These are phyloP conservation scores for Pollenia angustigena DNA, from an alignment of 2,888 invertebrate genomes.

Conservation along the genomic window DNA sequence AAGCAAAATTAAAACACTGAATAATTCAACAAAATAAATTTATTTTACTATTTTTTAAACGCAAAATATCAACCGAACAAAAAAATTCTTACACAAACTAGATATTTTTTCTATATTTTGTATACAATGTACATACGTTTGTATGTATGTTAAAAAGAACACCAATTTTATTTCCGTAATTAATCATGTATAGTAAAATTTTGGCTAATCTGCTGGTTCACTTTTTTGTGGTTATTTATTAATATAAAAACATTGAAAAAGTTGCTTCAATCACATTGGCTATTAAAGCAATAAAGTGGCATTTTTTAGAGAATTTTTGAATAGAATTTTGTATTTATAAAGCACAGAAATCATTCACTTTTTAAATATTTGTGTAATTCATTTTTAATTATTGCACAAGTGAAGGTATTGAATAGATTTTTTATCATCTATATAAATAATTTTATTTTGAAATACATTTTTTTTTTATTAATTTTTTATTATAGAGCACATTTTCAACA, in stretches of 20 bases:
- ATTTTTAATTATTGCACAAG: background rate
- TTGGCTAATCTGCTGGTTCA: background rate
- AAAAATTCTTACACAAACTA: background rate
- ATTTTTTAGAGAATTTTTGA: constrained; percentile 1
- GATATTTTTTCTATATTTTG: constrained; percentile 20
- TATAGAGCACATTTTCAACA: constrained; percentile 42
- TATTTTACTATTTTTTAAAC: background rate
- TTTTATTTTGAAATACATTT: constrained; percentile 1
- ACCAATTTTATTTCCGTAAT: constrained; percentile 31
- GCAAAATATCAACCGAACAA: constrained; percentile 37
- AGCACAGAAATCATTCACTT: background rate
- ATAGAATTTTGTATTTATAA: constrained; percentile 10
- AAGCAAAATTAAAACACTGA: background rate
- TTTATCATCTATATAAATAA: background rate
- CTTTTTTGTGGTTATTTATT: constrained; percentile 11
- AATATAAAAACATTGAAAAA: constrained; percentile 11
- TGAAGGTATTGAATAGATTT: constrained; percentile 1
- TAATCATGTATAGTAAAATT: constrained; percentile 43
- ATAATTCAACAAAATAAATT: constrained; percentile 11
- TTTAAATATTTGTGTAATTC: background rate
- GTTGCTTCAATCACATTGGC: constrained; percentile 3
- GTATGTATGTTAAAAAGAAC: background rate
- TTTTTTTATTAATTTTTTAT: constrained; percentile 22
- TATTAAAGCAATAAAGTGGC: constrained; percentile 15
- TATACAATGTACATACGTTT: background rate